Percentiles rank a stretch among this genome's conserved stretches.
Conservation (phyloP, 2,113 vertebrate genomes). For the Anguilla japonica region DNA sequence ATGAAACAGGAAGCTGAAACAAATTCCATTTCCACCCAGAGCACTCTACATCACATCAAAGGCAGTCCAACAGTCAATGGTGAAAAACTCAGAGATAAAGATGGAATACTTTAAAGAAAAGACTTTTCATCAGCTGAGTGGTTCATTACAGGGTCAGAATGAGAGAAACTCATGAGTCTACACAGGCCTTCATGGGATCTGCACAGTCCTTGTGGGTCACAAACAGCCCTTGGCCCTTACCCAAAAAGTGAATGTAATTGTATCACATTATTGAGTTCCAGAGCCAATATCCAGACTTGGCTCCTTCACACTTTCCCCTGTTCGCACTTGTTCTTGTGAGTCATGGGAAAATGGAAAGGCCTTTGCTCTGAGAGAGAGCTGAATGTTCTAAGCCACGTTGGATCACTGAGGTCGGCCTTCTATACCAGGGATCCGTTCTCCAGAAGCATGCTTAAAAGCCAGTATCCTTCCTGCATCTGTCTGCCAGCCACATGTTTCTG, state of each 20-base stretch:
- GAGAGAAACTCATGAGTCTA: not conserved
- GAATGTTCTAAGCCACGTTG: not conserved
- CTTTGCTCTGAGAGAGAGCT: not conserved
- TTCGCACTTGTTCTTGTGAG: not conserved
- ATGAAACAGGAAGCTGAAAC: not conserved
- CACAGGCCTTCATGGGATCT: not conserved
- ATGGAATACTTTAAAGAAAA: not conserved
- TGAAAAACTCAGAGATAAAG: not conserved
- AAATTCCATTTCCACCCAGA: not conserved
- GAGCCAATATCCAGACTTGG: not conserved
- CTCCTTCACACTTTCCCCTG: not conserved
- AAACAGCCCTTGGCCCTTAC: not conserved
- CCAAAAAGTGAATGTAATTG: constrained; percentile 11
- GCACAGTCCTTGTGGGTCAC: not conserved
- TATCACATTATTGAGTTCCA: constrained; percentile 1
- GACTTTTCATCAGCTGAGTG: not conserved
- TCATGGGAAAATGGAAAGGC: not conserved
- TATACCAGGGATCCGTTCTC: not conserved
- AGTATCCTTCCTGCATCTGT: constrained; percentile 36
- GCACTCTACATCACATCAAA: not conserved
- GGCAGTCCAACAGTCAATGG: not conserved
- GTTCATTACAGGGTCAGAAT: not conserved
- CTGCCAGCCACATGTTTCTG: constrained; percentile 22
- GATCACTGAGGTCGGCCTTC: not conserved
- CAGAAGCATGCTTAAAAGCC: constrained; percentile 16